Conservation (phyloP, 2,797 vertebrate genomes). For the Arvicola amphibius region DNA sequence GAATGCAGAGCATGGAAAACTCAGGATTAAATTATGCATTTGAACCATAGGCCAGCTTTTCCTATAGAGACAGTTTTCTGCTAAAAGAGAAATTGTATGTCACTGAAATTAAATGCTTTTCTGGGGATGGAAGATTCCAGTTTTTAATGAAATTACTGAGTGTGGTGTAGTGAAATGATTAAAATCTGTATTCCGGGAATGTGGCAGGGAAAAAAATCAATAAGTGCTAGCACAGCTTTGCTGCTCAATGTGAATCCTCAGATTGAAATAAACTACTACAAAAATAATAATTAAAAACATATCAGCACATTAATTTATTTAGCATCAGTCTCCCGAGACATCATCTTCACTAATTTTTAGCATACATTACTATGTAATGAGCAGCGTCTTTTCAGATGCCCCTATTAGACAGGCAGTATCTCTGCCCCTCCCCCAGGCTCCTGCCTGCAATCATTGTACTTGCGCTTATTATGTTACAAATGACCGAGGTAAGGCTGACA, state of each 20-base stretch:
- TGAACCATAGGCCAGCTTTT: conserved; percentile 96
- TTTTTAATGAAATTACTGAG: conserved; percentile 94
- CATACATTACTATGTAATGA: conserved; percentile 96
- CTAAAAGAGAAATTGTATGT: conserved; percentile 93
- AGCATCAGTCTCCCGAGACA: conserved; percentile 91
- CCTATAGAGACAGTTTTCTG: conserved; percentile 92
- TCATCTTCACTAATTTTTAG: conserved; percentile 93
- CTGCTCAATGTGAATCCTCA: conserved; percentile 89
- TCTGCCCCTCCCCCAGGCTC: conserved; percentile 94
- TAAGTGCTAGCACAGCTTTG: conserved; percentile 91
- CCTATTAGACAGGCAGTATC: conserved; percentile 92
- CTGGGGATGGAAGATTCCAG: conserved; percentile 93
- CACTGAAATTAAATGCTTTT: conserved; percentile 98
- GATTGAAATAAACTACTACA: conserved; percentile 90
- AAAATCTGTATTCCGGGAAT: conserved; percentile 96
- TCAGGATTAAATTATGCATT: conserved; percentile 95
- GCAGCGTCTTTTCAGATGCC: conserved; percentile 91
- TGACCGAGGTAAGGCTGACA: conserved; percentile 97
- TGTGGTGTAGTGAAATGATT: conserved; percentile 93
- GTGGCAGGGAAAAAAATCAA: conserved; percentile 92
- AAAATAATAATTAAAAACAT: conserved; percentile 97
- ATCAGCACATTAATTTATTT: conserved; percentile 94
- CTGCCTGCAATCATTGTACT: conserved; percentile 95
- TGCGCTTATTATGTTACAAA: conserved; percentile 99
- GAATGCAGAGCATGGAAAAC: conserved; percentile 92